Conservation (phyloP, 2,797 vertebrate genomes). For the Coregonus sp. region DNA sequence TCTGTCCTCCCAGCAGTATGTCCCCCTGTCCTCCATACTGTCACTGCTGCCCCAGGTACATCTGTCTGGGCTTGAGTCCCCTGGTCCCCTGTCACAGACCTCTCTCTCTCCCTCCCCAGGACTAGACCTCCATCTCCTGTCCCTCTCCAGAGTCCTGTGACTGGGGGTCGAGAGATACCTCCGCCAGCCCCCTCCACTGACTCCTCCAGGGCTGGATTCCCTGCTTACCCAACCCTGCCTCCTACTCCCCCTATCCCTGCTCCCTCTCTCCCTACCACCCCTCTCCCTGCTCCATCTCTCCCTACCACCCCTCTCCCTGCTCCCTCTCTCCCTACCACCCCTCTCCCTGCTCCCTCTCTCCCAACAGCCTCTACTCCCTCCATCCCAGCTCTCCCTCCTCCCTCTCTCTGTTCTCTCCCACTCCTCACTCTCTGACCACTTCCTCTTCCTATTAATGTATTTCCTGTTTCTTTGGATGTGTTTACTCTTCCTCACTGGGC, state of each 20-base stretch:
- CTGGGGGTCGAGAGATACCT: conserved; percentile 42
- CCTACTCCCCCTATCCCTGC: conserved; percentile 42
- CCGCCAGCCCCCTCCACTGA: conserved; percentile 33
- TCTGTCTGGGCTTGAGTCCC: conserved; percentile 54
- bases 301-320: conserved; percentile 21
- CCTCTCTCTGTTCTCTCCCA: conserved; percentile 36
- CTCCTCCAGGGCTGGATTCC: conserved; percentile 1
- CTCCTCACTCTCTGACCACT: conserved; percentile 58
- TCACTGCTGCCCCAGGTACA: conserved; percentile 72
- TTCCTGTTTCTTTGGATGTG: conserved; percentile 69
- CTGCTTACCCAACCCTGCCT: conserved; percentile 62
- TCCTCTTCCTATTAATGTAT: conserved; percentile 71
- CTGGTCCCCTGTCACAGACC: conserved; percentile 6
- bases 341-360: conserved; percentile 44
- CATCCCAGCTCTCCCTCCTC: conserved; percentile 20
- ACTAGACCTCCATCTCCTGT: conserved; percentile 16
- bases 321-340: conserved; percentile 26
- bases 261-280: background rate
- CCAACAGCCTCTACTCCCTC: conserved; percentile 23
- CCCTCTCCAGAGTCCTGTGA: conserved; percentile 44
- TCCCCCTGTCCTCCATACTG: conserved; percentile 5
- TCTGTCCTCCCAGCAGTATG: no score
- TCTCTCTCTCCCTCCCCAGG: conserved; percentile 59
- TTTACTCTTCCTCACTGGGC: conserved; percentile 72
- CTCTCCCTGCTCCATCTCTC: conserved; percentile 6